Evolutionary conservation across 2,888 invertebrate genomes (phyloP).

Genomic region (Colostygia pectinataria): DNA sequence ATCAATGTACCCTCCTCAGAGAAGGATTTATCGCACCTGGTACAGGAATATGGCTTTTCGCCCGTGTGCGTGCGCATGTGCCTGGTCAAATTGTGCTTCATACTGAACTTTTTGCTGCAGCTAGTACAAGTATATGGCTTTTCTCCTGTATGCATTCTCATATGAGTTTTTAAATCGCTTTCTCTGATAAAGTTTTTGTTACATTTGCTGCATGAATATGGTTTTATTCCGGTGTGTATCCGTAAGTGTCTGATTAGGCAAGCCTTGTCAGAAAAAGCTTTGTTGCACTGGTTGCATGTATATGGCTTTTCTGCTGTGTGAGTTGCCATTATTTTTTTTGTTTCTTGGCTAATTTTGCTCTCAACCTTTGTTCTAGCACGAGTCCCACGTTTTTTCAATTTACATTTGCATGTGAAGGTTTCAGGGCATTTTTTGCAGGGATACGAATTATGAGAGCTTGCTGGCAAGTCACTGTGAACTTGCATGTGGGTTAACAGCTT

Average conservation of each 20-base stretch:
- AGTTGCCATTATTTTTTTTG: not conserved
- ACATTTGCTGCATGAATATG: conserved; percentile 1
- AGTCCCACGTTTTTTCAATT: not conserved
- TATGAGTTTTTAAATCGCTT: conserved; percentile 7
- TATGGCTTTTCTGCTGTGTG: not conserved
- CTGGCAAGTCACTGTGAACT: not conserved
- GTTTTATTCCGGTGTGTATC: conserved; percentile 4
- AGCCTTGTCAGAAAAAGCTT: conserved; percentile 6
- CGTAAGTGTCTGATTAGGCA: conserved; percentile 7
- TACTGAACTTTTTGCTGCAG: conserved; percentile 8
- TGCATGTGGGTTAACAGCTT: conserved; percentile 5
- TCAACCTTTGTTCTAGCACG: not conserved
- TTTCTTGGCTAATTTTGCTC: not conserved
- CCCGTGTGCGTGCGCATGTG: conserved; percentile 13
- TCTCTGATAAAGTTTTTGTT: conserved; percentile 5
- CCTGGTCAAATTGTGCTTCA: conserved; percentile 5
- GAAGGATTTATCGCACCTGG: conserved; percentile 15
- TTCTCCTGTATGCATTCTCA: conserved; percentile 9
- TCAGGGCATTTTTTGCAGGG: conserved; percentile 5
- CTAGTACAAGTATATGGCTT: conserved; percentile 8
- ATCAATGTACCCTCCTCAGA: conserved; percentile 5
- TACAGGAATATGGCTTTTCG: conserved; percentile 9
- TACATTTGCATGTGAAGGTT: conserved; percentile 3
- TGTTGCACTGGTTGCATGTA: not conserved
- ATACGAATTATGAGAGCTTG: too few species aligned